Base-by-base conservation (phyloP, 1,140 invertebrate genomes). In the Cydia splendana region DNA sequence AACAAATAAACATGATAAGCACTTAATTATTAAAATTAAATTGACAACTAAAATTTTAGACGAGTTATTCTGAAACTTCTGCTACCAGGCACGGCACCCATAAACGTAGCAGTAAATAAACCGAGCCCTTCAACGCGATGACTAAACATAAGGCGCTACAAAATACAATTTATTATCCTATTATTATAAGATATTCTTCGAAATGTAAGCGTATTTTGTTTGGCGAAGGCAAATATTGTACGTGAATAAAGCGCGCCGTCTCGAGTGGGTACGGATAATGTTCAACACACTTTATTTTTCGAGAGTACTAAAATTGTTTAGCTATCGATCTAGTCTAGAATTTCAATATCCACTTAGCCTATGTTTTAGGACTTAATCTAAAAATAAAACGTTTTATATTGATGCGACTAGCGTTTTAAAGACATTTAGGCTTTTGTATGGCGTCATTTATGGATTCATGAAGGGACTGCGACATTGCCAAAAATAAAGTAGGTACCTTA, bases 161-260 rank as follows among this genome's bases (percentile, higher is more conserved):
- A 18, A 42, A 71, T 45, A 71, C 67, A 71, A 71, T 71, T 71
- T 71, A 71, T 71, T 71, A 71, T 38, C 34, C 67, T 20, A 45
- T 71, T 71, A 71, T 71, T 38, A 62, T 62, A 62, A 38, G 34
- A 71, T 71, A 38, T 71, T 71, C 67, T 45, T 71, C 34, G n/a
- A 38, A 71, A 38, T 38, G 30, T 38, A 71, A 38, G 67, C 67
- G 30, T 71, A 71, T 42, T 71, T 38, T 71, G 67, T 71, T 38
- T 42, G 65, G 65, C n/a, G 38, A 18, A 28, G 5, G 67, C 38
- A 42, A 71, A 71, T 71, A 71, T 71, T 42, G 67, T 42, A 42
- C 34, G 34, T 34, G 34, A 34, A 34, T 34, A 34, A 12, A 71
- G 34, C 34, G 67, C 34, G 67, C 67, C 6, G 67, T 71, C 67